Evolutionary conservation across 2,113 vertebrate genomes (phyloP).

Genomic region (Zosterops japonicus): DNA sequence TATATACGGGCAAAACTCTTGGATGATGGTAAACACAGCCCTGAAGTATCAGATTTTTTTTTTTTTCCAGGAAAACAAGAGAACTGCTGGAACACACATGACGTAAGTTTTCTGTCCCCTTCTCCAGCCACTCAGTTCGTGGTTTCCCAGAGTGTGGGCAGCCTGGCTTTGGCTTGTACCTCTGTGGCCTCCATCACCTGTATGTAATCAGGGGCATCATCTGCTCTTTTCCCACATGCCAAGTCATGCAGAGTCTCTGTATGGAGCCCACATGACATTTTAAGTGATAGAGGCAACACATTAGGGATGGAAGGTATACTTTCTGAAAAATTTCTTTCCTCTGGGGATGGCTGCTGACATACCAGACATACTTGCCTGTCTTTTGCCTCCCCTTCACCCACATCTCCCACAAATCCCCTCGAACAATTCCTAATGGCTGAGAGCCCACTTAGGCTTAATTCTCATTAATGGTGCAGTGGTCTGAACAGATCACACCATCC

Average conservation of each 20-base stretch:
- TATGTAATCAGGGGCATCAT: background rate
- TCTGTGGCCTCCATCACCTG: background rate
- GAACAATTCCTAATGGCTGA: background rate
- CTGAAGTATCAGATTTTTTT: background rate
- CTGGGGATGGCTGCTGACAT: background rate
- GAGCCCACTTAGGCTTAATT: background rate
- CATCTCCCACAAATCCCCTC: background rate
- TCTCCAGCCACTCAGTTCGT: background rate
- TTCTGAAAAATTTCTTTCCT: background rate
- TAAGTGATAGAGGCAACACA: background rate
- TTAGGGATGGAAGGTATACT: background rate
- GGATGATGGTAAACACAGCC: background rate
- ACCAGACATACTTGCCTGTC: background rate
- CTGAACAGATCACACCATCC: background rate
- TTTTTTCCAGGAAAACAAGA: background rate
- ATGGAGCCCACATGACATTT: background rate
- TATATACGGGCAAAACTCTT: background rate
- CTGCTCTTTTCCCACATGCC: background rate
- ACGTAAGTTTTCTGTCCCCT: background rate
- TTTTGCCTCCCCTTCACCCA: background rate
- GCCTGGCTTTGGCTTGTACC: background rate
- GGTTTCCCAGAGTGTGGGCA: background rate
- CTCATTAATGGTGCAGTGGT: background rate
- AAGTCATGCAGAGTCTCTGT: rapidly evolving
- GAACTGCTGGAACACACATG: background rate